phyloP scores from a whole-genome alignment of 30 jellyfish, hydroid and myxozoan species.

The Mastigias papua region DNA sequence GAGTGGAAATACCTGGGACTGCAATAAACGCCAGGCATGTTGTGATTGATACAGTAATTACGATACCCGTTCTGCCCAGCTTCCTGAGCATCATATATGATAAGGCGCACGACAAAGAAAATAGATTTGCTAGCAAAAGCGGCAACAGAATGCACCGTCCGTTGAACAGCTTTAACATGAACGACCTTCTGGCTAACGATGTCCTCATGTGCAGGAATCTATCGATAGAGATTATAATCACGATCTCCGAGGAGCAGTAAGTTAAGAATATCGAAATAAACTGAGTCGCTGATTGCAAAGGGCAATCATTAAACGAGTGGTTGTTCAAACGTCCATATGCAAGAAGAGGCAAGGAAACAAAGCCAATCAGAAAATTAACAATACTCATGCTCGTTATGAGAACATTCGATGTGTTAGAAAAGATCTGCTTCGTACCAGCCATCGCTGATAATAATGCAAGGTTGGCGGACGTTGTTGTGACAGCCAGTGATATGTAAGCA shows the following conservation, averaged over 20 bases:
- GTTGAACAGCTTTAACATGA: not conserved
- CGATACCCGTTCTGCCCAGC: not conserved
- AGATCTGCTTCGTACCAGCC: not conserved
- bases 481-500: not conserved
- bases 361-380: not conserved
- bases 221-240: conserved; percentile 8
- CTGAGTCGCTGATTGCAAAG: not conserved
- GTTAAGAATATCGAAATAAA: not conserved
- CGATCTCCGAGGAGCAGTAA: not conserved
- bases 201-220: conserved; percentile 22
- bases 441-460: not conserved
- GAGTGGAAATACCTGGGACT: not conserved
- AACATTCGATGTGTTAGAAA: not conserved
- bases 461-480: not conserved
- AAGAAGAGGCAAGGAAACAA: not conserved
- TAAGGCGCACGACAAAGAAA: not conserved
- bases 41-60: not conserved
- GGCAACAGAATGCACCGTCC: not conserved
- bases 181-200: not conserved
- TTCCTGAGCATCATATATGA: not conserved
- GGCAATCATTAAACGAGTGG: not conserved
- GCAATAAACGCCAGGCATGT: not conserved
- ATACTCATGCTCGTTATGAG: not conserved
- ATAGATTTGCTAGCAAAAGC: not conserved
- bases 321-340: not conserved